Percentiles rank a stretch among this genome's conserved stretches.
Conservation (phyloP, 2,113 vertebrate species). For the Seriola dumerili region DNA sequence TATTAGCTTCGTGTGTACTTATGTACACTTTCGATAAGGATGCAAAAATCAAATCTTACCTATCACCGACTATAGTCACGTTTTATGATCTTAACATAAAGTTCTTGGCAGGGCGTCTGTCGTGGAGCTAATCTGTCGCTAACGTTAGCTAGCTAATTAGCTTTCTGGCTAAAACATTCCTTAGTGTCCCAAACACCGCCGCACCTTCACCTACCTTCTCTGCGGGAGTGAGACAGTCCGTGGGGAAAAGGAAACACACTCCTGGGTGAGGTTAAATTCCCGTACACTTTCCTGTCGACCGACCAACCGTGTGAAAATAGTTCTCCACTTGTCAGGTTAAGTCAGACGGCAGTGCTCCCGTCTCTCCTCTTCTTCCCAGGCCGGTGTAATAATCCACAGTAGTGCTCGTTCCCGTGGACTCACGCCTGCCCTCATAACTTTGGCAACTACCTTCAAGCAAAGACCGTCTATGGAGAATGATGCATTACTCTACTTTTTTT, state of each 20-base stretch:
- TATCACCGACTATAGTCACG: neutral
- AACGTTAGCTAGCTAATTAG: conserved; percentile 72
- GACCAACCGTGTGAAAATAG: neutral
- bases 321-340: neutral
- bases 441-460: conserved; percentile 47
- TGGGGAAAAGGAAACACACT: neutral
- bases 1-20: neutral
- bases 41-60: neutral
- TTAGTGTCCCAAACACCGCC: conserved; percentile 38
- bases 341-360: conserved; percentile 8
- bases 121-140: conserved; percentile 34
- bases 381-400: conserved; percentile 51
- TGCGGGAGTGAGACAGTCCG: neutral
- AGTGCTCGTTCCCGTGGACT: conserved; percentile 42
- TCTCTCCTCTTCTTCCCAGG: conserved; percentile 23
- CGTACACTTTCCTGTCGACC: neutral
- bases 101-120: neutral
- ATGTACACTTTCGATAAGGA: accelerated
- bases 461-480: conserved; percentile 19
- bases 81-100: neutral
- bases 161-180: conserved; percentile 69
- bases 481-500: accelerated
- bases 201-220: conserved; percentile 57
- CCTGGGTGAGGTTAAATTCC: neutral
- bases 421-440: conserved; percentile 58